Percentiles rank a stretch among this genome's conserved stretches.
Evolutionary conservation across 2,797 vertebrate genomes (phyloP).

Genomic region (Muscicapa striata): DNA sequence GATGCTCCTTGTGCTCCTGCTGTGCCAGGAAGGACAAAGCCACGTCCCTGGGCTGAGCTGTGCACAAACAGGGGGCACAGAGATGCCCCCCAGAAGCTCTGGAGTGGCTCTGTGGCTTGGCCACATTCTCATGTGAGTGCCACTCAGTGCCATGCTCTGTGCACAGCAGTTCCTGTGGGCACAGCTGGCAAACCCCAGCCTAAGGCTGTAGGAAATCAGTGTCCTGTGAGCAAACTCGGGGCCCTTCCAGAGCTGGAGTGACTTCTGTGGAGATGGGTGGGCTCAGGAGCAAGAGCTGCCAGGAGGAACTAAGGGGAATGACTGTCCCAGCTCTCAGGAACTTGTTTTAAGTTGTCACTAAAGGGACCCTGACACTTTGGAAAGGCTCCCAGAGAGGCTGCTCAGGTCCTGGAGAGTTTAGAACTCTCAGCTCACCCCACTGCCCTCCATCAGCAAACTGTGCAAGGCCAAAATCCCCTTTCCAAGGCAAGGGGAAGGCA

Average conservation of each 20-base stretch:
- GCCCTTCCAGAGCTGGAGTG: too few species aligned
- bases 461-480: not conserved
- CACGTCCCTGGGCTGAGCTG: not conserved
- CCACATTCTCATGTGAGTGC: not conserved
- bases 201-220: not conserved
- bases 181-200: not conserved
- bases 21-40: not conserved
- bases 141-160: not conserved
- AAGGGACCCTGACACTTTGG: not conserved
- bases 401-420: not conserved
- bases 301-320: rapidly evolving
- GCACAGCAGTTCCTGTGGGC: not conserved
- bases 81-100: not conserved
- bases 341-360: not conserved
- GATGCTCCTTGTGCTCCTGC: not conserved
- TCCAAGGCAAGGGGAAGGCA: not conserved
- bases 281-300: not conserved
- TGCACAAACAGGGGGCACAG: not conserved
- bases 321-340: not conserved
- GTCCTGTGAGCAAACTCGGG: not conserved
- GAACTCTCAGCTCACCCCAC: not conserved
- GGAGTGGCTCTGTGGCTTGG: not conserved
- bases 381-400: not conserved
- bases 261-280: not conserved
- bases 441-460: not conserved